phyloP scores from a whole-genome alignment of 2,113 vertebrate species.

The Helogale parvula region DNA sequence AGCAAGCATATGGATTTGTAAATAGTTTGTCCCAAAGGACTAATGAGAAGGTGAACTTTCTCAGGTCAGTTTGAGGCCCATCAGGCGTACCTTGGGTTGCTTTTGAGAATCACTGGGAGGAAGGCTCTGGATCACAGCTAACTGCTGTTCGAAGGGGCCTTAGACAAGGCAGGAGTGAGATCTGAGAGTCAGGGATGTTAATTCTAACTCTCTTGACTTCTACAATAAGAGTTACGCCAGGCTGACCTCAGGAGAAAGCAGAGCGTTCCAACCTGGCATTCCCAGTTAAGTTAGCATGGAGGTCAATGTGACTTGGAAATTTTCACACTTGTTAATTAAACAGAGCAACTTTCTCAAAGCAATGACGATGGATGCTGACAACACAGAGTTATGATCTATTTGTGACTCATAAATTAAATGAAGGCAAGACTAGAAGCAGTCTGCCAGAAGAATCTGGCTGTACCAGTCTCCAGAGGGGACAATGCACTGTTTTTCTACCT shows the following conservation, averaged over 20 bases:
- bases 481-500: background rate
- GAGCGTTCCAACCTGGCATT: background rate
- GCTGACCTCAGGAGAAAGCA: background rate
- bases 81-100: background rate
- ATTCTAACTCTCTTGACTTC: background rate
- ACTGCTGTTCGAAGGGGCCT: background rate
- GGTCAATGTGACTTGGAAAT: background rate
- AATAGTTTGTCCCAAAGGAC: background rate
- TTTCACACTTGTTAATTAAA: background rate
- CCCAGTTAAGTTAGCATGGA: background rate
- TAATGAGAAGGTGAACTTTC: background rate
- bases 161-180: background rate
- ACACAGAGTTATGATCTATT: background rate
- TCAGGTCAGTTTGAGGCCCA: background rate
- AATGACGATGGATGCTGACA: background rate
- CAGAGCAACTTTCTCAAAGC: background rate
- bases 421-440: background rate
- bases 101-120: background rate
- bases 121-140: background rate
- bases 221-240: background rate
- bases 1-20: background rate
- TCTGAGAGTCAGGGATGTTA: background rate
- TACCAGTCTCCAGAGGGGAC: background rate
- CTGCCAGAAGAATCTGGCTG: background rate
- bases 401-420: conserved; percentile 14